These are phyloP conservation scores for Takifugu ocellatus DNA, from an alignment of 2,797 vertebrate species.

Conservation along the genomic window DNA sequence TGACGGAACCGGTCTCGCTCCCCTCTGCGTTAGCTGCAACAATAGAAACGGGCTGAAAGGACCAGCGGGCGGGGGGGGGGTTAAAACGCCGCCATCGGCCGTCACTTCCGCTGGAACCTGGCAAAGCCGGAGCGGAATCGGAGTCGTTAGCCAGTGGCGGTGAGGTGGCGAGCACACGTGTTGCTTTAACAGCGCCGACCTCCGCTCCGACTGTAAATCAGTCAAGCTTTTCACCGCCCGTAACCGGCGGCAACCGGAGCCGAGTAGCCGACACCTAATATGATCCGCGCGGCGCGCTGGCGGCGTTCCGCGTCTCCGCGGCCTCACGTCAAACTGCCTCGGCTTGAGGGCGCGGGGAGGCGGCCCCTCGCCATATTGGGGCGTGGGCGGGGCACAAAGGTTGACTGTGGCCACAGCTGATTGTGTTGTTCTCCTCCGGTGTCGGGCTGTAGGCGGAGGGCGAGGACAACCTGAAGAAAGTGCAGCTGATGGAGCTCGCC, in stretches of 20 bases:
- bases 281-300: constrained; percentile 11
- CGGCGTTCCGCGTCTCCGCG: constrained; percentile 13
- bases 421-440: constrained; percentile 44
- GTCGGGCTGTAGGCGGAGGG: constrained; percentile 85
- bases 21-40: constrained; percentile 40
- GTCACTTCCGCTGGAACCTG: constrained; percentile 40
- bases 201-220: constrained; percentile 65
- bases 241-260: constrained; percentile 50
- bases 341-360: too few species aligned
- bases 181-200: constrained; percentile 57
- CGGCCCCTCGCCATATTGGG: too few species aligned
- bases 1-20: too few species aligned
- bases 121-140: not conserved
- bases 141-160: not conserved
- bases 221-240: constrained; percentile 60
- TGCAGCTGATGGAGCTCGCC: constrained; percentile 99
- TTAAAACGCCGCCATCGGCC: constrained; percentile 48
- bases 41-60: constrained; percentile 50
- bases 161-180: constrained; percentile 15
- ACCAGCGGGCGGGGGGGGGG: constrained; percentile 36
- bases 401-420: constrained; percentile 8
- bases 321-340: not conserved
- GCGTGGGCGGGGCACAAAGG: too few species aligned
- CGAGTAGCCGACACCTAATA: constrained; percentile 37
- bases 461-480: constrained; percentile 99